Evolutionary conservation across 2,113 vertebrate species (phyloP).

Genomic region (Zosterops pallidus): DNA sequence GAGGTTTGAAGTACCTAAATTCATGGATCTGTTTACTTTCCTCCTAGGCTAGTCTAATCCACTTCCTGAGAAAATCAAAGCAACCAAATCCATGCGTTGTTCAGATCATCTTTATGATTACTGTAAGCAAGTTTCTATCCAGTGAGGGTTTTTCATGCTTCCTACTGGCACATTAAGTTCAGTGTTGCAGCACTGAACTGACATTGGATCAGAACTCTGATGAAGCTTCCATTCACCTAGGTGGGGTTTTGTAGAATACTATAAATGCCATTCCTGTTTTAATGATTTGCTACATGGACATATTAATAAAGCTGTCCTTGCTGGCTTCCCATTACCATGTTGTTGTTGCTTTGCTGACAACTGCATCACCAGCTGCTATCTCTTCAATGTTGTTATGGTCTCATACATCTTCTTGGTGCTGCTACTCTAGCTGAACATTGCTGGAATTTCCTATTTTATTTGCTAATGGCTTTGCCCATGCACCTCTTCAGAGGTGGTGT

Average conservation of each 20-base stretch:
- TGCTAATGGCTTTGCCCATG: neutral
- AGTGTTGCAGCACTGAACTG: neutral
- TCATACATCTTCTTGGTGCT: neutral
- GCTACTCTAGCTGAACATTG: neutral
- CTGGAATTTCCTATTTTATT: neutral
- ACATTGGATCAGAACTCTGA: neutral
- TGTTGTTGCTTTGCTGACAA: neutral
- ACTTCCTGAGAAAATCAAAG: neutral
- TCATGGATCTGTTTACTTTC: neutral
- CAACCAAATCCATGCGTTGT: neutral
- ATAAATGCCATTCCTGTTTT: neutral
- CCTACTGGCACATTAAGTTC: neutral
- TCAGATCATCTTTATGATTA: neutral
- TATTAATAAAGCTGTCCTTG: neutral
- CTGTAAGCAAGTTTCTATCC: neutral
- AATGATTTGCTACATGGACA: neutral
- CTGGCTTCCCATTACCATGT: neutral
- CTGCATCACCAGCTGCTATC: neutral
- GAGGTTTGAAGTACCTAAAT: neutral
- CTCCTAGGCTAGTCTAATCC: neutral
- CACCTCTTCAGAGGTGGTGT: accelerated
- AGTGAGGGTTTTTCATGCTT: neutral
- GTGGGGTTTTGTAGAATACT: neutral
- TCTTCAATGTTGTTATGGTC: neutral
- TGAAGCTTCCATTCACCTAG: neutral